Percentiles rank a stretch among this genome's conserved stretches.
Conservation (phyloP, 2,797 vertebrate species). For the Enteromius thamalakanensis region DNA sequence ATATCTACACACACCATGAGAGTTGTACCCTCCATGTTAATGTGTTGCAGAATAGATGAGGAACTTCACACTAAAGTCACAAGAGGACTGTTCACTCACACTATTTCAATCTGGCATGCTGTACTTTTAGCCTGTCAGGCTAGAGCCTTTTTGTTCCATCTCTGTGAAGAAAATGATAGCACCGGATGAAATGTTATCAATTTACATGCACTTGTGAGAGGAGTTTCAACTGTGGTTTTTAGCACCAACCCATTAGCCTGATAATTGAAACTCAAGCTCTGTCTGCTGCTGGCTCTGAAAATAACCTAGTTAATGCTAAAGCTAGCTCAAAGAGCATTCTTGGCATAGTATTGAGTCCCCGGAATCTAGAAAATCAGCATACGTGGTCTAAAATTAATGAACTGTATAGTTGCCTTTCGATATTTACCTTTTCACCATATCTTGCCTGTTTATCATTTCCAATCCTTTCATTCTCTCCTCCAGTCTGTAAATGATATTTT, state of each 20-base stretch:
- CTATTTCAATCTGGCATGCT: conserved; percentile 43
- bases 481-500: conserved; percentile 24
- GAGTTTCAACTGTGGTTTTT: conserved; percentile 46
- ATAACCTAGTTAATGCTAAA: conserved; percentile 3
- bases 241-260: conserved; percentile 38
- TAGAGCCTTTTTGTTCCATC: conserved; percentile 26
- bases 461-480: neutral
- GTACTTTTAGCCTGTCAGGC: conserved; percentile 37
- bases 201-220: conserved; percentile 48
- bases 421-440: conserved; percentile 7
- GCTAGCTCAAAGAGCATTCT: neutral
- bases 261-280: conserved; percentile 40
- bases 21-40: conserved; percentile 15
- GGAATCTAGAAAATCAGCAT: conserved; percentile 4
- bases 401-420: neutral
- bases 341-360: neutral
- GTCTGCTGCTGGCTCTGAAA: conserved; percentile 19
- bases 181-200: conserved; percentile 36
- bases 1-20: too few relatives aligned
- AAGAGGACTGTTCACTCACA: conserved; percentile 42
- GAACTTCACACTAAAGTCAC: conserved; percentile 52
- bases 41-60: conserved; percentile 26
- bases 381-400: conserved; percentile 2
- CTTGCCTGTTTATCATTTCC: neutral
- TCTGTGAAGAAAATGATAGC: conserved; percentile 33